phyloP scores from a whole-genome alignment of 2,888 invertebrate species.

The Cheiracanthium punctorium region DNA sequence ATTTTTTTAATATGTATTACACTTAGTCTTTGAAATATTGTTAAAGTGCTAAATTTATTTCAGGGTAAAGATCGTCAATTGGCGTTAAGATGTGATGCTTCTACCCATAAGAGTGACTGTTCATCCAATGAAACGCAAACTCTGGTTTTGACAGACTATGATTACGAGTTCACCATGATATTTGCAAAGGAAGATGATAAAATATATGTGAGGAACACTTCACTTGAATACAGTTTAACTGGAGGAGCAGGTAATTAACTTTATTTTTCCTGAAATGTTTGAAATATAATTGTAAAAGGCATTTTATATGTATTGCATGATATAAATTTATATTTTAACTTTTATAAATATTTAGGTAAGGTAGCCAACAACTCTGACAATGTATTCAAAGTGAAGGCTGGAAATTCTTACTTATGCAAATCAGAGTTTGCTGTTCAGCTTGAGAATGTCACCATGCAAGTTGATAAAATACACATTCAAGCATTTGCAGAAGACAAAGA shows the following conservation, averaged over 20 bases:
- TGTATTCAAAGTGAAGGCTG: constrained; percentile 30
- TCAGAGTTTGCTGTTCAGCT: constrained; percentile 7
- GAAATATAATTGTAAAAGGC: background rate
- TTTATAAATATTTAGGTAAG: constrained; percentile 22
- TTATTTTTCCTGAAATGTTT: no score
- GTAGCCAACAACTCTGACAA: background rate
- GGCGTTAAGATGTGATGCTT: constrained; percentile 25
- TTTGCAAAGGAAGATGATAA: constrained; percentile 31
- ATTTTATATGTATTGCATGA: background rate
- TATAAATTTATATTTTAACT: background rate
- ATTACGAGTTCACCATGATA: constrained; percentile 7
- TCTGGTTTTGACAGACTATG: constrained; percentile 2
- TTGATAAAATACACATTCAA: constrained; percentile 37
- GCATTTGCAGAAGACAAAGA: constrained; percentile 23
- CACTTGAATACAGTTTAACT: constrained; percentile 11
- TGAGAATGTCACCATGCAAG: constrained; percentile 50
- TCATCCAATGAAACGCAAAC: constrained; percentile 29
- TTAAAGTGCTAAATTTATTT: no score
- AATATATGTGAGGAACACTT: constrained; percentile 9
- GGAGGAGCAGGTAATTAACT: constrained; percentile 18
- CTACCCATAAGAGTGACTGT: constrained; percentile 24
- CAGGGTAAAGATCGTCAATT: constrained; percentile 27
- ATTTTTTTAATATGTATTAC: no score
- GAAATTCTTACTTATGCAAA: constrained; percentile 51
- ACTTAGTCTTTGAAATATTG: no score